Evolutionary conservation across 2,888 invertebrate species (phyloP).

Genomic region (Lordiphosa andalusiaca): DNA sequence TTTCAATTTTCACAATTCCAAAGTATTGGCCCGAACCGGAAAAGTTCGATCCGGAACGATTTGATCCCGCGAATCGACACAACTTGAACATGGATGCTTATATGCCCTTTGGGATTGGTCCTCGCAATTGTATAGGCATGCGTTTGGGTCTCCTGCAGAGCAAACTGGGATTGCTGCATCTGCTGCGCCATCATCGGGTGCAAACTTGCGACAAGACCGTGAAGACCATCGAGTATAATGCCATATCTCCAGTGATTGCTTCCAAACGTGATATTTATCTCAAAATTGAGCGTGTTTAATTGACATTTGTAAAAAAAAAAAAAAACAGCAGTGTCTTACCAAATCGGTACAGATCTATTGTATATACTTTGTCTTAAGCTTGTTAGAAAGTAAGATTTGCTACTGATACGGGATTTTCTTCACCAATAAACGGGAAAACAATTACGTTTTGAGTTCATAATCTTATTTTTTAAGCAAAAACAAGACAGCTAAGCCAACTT

Average conservation of each 20-base stretch:
- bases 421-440: too few relatives aligned
- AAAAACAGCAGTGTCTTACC: too few relatives aligned
- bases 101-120: constrained; percentile 72
- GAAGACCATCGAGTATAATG: constrained; percentile 43
- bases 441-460: too few relatives aligned
- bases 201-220: constrained; percentile 41
- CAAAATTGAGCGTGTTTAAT: constrained; percentile 26
- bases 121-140: constrained; percentile 73
- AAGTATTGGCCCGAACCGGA: constrained; percentile 70
- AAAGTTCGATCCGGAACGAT: constrained; percentile 68
- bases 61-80: constrained; percentile 55
- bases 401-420: too few relatives aligned
- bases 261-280: constrained; percentile 41
- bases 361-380: too few relatives aligned
- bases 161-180: constrained; percentile 65
- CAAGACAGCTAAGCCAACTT: too few relatives aligned
- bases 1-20: constrained; percentile 10
- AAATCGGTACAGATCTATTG: too few relatives aligned
- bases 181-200: constrained; percentile 63
- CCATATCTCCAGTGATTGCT: constrained; percentile 3
- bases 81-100: constrained; percentile 60
- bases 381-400: too few relatives aligned
- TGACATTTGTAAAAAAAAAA: too few relatives aligned
- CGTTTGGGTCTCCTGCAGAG: constrained; percentile 67
- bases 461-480: too few relatives aligned